phyloP scores from a whole-genome alignment of 2,797 vertebrate species.

The Rhinogobio ventralis region DNA sequence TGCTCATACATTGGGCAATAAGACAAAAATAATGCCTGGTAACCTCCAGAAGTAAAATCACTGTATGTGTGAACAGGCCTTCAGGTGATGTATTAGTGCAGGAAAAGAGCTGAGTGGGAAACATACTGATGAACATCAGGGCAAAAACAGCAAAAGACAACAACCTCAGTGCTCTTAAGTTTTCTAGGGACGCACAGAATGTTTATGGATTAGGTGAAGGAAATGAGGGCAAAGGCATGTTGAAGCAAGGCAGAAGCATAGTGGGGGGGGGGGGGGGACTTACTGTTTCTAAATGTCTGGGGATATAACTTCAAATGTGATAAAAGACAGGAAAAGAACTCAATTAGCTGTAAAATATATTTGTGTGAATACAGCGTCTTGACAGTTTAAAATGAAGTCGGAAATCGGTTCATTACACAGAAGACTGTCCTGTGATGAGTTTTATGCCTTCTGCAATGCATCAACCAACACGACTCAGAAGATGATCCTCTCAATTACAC shows the following conservation, averaged over 20 bases:
- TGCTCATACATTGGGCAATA: background rate
- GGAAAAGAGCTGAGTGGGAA: conserved; percentile 37
- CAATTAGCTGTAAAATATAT: conserved; percentile 63
- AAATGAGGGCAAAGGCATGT: conserved; percentile 40
- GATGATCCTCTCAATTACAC: background rate
- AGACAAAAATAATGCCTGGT: background rate
- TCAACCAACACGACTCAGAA: conserved; percentile 3
- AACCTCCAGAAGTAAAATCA: background rate
- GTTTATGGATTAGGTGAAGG: conserved; percentile 32
- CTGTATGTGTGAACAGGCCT: conserved; percentile 17
- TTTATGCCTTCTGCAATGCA: conserved; percentile 50
- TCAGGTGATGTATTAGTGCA: conserved; percentile 43
- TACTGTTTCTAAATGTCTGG: conserved; percentile 75
- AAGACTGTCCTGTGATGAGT: conserved; percentile 44
- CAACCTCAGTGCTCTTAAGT: conserved; percentile 45
- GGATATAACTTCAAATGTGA: conserved; percentile 63
- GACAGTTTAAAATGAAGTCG: conserved; percentile 6
- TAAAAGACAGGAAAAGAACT: conserved; percentile 55
- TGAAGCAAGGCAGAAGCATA: conserved; percentile 38
- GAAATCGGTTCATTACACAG: conserved; percentile 41
- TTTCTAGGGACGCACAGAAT: conserved; percentile 19
- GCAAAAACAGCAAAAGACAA: conserved; percentile 62
- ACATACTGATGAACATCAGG: conserved; percentile 31
- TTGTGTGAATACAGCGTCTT: conserved; percentile 26
- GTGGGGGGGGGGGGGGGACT: conserved; percentile 55